Base-by-base conservation (phyloP, 2,888 invertebrate species). In the Megaustenia siamemsis region DNA sequence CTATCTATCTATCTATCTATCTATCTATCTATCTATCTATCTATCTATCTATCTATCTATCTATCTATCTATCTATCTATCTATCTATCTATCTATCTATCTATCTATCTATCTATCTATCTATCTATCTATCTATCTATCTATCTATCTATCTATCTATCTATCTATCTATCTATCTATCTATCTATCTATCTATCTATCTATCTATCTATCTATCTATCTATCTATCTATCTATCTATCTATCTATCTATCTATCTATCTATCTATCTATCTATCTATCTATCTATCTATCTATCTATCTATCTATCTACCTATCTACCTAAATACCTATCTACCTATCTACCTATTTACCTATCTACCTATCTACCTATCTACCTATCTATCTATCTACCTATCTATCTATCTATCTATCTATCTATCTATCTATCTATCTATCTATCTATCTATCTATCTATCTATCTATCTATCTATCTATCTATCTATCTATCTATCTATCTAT, bases 81-180 rank as follows among this genome's bases (percentile, higher is more conserved):
- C 56, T 56, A 56, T 56, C 56, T 56, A 56, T 56, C 56, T 56
- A 56, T 56, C 56, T 56, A 56, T 56, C 56, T 56, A 56, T 56
- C 56, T 56, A 56, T 56, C 56, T 56, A 56, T 56, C 56, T 56
- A 56, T 56, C 56, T 56, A 56, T 56, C 56, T 56, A 56, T 56
- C 56, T 56, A 56, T 56, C 56, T 63, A 63, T 63, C 63, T 60
- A n/a, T 60, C 60, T 60, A n/a, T 60, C 60, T 60, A 60, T 60
- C 60, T 60, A 60, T 60, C 60, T 60, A n/a, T 60, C 60, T 60
- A n/a, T 60, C 60, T 60, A 60, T 60, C 60, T 60, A 60, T 60
- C 60, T 60, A 60, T 24, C 60, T 60, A 60, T 24, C 60, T 60
- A 60, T 24, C 60, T 60, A 60, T 0, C 60, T 60, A 60, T 24